Percentiles rank a stretch among this genome's conserved stretches.
Evolutionary conservation across 2,797 vertebrate species (phyloP).

Genomic region (Brotula barbata): DNA sequence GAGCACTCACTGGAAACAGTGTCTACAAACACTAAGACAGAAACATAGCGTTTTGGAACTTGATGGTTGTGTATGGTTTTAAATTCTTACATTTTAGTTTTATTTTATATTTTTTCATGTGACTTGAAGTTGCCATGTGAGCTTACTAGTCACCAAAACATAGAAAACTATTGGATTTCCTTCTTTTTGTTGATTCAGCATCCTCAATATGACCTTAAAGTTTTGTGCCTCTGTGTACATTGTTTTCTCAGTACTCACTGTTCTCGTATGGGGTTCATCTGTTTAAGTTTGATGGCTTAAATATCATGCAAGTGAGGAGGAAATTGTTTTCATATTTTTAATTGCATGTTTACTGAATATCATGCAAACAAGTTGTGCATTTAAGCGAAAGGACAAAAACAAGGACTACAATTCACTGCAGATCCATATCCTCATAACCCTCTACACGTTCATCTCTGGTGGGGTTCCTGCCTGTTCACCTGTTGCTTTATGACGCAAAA

Average conservation of each 20-base stretch:
- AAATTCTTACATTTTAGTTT: too few relatives aligned
- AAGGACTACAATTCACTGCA: conserved; percentile 31
- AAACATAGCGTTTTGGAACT: too few relatives aligned
- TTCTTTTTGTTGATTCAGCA: conserved; percentile 10
- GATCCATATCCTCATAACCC: conserved; percentile 23
- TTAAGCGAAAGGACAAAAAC: conserved; percentile 10
- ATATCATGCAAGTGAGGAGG: background rate
- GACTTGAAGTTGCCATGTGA: background rate
- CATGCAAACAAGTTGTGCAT: conserved; percentile 1
- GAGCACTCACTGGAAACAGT: conserved; percentile 35
- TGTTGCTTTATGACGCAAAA: conserved; percentile 50
- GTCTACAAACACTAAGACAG: conserved; percentile 2
- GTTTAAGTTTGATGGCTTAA: background rate
- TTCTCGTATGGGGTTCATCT: background rate
- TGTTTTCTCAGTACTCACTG: background rate
- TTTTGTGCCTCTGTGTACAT: background rate
- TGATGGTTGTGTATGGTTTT: too few relatives aligned
- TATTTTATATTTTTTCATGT: background rate
- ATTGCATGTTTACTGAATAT: background rate
- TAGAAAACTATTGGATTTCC: background rate
- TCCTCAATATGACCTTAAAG: background rate
- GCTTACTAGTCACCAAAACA: conserved; percentile 2
- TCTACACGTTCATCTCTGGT: background rate
- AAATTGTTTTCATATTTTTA: background rate
- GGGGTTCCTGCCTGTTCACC: conserved; percentile 67